Percentiles rank a stretch among this genome's conserved stretches.
Evolutionary conservation across 2,888 invertebrate genomes (phyloP).

Genomic region (Listrodromus nycthemerus): DNA sequence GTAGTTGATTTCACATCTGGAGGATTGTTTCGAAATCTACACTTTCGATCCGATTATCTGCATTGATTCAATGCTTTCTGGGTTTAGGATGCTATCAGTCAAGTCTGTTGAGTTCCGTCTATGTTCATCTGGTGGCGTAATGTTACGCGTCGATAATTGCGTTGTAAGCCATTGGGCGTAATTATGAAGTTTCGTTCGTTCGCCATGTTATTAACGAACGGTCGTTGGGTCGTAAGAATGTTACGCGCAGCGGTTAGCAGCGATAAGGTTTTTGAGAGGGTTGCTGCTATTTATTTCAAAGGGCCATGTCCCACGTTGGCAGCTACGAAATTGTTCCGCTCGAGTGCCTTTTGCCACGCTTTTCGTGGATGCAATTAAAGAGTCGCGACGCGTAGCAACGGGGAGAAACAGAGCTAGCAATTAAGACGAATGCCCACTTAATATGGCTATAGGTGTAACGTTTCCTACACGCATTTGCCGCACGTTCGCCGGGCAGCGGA

Average conservation of each 20-base stretch:
- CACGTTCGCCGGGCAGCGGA: slow-evolving; percentile 67
- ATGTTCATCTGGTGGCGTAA: neutral
- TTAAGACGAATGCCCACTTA: slow-evolving; percentile 73
- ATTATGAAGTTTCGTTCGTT: slow-evolving; percentile 25
- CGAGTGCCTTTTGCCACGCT: slow-evolving; percentile 55
- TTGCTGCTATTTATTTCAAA: slow-evolving; percentile 24
- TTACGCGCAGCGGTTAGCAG: slow-evolving; percentile 31
- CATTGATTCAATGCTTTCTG: too few species aligned
- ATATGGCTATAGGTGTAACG: slow-evolving; percentile 13
- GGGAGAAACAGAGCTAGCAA: slow-evolving; percentile 67
- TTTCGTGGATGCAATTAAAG: slow-evolving; percentile 72
- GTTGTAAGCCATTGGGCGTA: slow-evolving; percentile 3
- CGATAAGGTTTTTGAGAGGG: slow-evolving; percentile 24
- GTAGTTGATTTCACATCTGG: too few species aligned
- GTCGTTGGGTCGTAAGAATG: slow-evolving; percentile 38
- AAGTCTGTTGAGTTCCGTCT: neutral
- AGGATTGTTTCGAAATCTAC: too few species aligned
- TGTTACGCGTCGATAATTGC: slow-evolving; percentile 11
- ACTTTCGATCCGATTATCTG: too few species aligned
- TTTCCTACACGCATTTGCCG: slow-evolving; percentile 14
- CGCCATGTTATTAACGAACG: slow-evolving; percentile 50
- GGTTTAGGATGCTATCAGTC: neutral
- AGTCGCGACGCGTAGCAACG: slow-evolving; percentile 33
- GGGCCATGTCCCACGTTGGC: neutral
- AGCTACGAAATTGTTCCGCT: slow-evolving; percentile 22